These are phyloP conservation scores for Sebastes vulpes DNA, from an alignment of 2,797 vertebrate species.

Conservation along the genomic window DNA sequence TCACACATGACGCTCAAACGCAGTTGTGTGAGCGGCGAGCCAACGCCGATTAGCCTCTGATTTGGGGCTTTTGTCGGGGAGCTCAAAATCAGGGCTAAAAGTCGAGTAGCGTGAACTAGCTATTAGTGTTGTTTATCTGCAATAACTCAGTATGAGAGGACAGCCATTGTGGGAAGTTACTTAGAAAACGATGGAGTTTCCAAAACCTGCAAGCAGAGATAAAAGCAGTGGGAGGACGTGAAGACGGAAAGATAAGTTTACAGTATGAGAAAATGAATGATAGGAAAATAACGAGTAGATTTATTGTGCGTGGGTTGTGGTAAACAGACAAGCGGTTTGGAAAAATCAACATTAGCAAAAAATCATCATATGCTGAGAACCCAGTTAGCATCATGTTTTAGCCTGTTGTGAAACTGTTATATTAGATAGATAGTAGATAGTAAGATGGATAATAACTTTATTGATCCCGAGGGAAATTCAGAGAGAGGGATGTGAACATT, in stretches of 20 bases:
- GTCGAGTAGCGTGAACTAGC: too few species aligned
- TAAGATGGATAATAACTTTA: too few species aligned
- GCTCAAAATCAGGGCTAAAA: too few species aligned
- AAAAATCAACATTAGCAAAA: conserved; percentile 36
- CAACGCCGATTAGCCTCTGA: too few species aligned
- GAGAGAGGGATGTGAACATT: background rate
- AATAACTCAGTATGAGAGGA: background rate
- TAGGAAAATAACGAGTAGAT: conserved; percentile 1
- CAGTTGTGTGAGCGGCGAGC: too few species aligned
- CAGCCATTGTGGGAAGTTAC: background rate
- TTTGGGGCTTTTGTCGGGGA: too few species aligned
- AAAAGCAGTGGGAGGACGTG: conserved; percentile 1
- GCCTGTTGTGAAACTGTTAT: background rate
- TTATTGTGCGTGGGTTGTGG: conserved; percentile 5
- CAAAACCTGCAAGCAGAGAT: background rate
- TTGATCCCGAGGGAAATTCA: too few species aligned
- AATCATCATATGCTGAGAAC: background rate
- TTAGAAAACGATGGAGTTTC: background rate
- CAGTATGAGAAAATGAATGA: conserved; percentile 2
- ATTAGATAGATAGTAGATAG: background rate
- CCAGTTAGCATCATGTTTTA: background rate
- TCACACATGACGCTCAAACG: too few species aligned
- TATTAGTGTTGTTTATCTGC: background rate
- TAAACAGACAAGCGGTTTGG: background rate
- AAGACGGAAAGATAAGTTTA: background rate